Conservation (phyloP, 2,113 vertebrate genomes). For the Ifrita kowaldi region DNA sequence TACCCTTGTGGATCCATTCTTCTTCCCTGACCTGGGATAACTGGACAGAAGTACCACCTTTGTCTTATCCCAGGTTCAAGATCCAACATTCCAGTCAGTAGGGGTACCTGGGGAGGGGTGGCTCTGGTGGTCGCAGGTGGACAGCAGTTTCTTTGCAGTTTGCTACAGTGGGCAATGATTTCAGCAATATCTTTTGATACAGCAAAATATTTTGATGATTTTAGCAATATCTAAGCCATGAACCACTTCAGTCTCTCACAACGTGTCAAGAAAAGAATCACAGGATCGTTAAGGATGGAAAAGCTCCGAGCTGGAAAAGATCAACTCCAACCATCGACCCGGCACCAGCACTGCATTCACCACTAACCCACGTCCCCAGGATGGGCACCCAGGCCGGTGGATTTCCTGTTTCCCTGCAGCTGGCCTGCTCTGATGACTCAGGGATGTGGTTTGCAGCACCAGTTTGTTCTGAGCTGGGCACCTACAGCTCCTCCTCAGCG, state of each 20-base stretch:
- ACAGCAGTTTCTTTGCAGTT: background rate
- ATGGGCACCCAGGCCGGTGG: background rate
- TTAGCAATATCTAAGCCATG: background rate
- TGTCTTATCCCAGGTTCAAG: background rate
- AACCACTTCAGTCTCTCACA: background rate
- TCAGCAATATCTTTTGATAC: no score
- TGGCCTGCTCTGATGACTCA: background rate
- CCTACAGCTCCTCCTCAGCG: rapidly evolving
- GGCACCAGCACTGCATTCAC: background rate
- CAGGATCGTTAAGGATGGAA: background rate
- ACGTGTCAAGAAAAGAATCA: rapidly evolving
- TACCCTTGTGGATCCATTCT: background rate
- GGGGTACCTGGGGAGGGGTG: background rate
- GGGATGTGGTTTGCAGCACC: background rate
- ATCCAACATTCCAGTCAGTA: rapidly evolving
- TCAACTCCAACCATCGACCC: background rate
- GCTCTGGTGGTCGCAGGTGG: background rate
- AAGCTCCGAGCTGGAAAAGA: background rate
- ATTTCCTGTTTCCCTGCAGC: background rate
- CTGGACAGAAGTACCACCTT: rapidly evolving
- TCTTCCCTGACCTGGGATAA: background rate
- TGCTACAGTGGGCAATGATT: background rate
- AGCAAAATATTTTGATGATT: background rate
- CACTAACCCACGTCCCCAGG: rapidly evolving
- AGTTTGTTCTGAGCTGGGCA: background rate